phyloP scores from a whole-genome alignment of 2,888 invertebrate genomes.

The Himalopsyche tibetana region DNA sequence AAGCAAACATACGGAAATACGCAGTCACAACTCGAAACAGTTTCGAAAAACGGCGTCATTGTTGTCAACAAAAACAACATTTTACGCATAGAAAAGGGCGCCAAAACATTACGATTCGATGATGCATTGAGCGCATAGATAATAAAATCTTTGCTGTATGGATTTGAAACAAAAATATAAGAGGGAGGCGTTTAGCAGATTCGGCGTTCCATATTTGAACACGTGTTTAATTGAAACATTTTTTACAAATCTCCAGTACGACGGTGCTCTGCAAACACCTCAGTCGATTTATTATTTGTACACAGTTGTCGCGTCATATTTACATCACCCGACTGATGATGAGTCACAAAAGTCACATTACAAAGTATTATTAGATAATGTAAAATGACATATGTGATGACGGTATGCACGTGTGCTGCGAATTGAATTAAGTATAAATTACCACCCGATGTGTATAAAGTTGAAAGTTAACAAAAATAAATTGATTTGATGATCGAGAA shows the following conservation, averaged over 20 bases:
- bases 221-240: background rate
- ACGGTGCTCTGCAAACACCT: too few relatives aligned
- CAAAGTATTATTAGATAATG: background rate
- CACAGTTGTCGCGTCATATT: background rate
- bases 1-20: too few relatives aligned
- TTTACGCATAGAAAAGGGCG: background rate
- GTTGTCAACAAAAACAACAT: background rate
- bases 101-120: background rate
- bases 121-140: background rate
- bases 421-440: too few relatives aligned
- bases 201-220: background rate
- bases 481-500: too few relatives aligned
- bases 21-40: too few relatives aligned
- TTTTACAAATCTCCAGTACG: background rate
- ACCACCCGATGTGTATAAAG: too few relatives aligned
- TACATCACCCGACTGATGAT: conserved; percentile 1
- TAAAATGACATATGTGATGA: too few relatives aligned
- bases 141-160: too few relatives aligned
- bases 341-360: background rate
- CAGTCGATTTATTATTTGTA: background rate
- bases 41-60: too few relatives aligned
- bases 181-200: background rate
- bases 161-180: background rate
- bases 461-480: too few relatives aligned
- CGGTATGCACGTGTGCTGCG: too few relatives aligned